These are phyloP conservation scores for Thamnaconus septentrionalis DNA, from an alignment of 2,113 vertebrate genomes.

Conservation along the genomic window DNA sequence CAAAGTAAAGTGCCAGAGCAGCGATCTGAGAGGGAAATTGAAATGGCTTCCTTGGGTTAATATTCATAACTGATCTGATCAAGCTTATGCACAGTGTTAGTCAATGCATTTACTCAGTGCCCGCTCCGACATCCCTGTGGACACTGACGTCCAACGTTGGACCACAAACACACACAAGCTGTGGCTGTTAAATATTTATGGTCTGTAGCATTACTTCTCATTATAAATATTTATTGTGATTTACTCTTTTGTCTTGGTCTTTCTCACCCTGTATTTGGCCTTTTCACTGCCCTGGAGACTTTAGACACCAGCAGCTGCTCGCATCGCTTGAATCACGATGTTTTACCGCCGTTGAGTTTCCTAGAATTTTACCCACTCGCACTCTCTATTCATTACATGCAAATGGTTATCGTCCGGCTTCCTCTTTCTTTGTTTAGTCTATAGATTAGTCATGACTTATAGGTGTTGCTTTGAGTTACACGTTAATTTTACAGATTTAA, in stretches of 20 bases:
- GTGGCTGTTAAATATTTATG: constrained; percentile 73
- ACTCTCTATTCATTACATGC: constrained; percentile 17
- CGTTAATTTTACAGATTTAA: too few relatives aligned
- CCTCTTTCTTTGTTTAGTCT: constrained; percentile 47
- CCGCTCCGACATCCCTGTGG: constrained; percentile 44
- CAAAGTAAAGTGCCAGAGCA: constrained; percentile 37
- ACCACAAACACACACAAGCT: constrained; percentile 29
- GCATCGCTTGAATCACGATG: constrained; percentile 64
- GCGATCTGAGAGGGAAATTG: constrained; percentile 34
- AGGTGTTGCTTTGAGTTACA: too few relatives aligned
- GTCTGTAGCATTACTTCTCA: constrained; percentile 68
- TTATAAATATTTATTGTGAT: constrained; percentile 82
- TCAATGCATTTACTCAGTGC: constrained; percentile 49
- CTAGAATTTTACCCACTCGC: constrained; percentile 36
- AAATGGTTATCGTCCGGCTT: constrained; percentile 26
- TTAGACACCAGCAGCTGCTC: constrained; percentile 48
- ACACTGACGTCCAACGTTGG: constrained; percentile 35
- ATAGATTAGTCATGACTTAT: constrained; percentile 63
- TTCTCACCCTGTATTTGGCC: constrained; percentile 42
- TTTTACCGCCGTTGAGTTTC: constrained; percentile 63
- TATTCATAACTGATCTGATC: constrained; percentile 64
- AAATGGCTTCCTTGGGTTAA: constrained; percentile 52
- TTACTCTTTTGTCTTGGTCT: constrained; percentile 69
- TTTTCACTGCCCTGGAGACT: constrained; percentile 50
- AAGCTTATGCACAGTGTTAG: constrained; percentile 58